Base-by-base conservation (phyloP, 2,797 vertebrate species). In the Lophius americanus region DNA sequence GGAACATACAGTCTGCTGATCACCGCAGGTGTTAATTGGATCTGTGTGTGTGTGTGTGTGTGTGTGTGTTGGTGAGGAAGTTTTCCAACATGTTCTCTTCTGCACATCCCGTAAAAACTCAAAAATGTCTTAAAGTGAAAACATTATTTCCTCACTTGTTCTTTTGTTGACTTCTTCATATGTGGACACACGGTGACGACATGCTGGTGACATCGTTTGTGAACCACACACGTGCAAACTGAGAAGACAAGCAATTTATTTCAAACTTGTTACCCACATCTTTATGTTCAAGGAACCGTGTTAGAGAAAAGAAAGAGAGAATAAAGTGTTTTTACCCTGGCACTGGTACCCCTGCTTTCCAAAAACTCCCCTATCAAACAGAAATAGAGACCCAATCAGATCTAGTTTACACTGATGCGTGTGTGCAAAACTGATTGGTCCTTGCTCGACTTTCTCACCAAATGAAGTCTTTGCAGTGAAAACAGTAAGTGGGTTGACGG, bases 321-420 rank as follows among this genome's bases (percentile, higher is more conserved):
- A 66, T 2, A 32, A 46, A 6, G 41, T 11, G 5, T 23, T 50
- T 92, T 93, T 89, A 99, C 98, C 94, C 96, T 99, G 98, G 89
- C 98, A 99, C 85, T 99, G 98, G 89, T 99, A 99, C 58, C 96
- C 98, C 81, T 99, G 98, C 83, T 98, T 99, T 64, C 97, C 97
- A 91, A 99, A 96, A 46, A 99, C 95, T 37, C 98, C 98, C 98
- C 98, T 99, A 59, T 4, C 23, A 89, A 87, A 81, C 86, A 75
- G 89, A 92, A 52, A 88, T 0, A 57, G 32, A 75, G 7, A 84
- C 12, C 75, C 5, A 4, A 49, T 80, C 63, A 81, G 62, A 67
- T n/a, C 14, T 12, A 39, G 70, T 35, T 67, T 33, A 61, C 35
- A 55, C 55, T 48, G 36, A 61, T 2, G 1, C 2, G 5, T 23